Evolutionary conservation across 2,797 vertebrate genomes (phyloP), one percentile per base, ranked within the genome.

Genomic region (Poeciliopsis presidionis): DNA sequence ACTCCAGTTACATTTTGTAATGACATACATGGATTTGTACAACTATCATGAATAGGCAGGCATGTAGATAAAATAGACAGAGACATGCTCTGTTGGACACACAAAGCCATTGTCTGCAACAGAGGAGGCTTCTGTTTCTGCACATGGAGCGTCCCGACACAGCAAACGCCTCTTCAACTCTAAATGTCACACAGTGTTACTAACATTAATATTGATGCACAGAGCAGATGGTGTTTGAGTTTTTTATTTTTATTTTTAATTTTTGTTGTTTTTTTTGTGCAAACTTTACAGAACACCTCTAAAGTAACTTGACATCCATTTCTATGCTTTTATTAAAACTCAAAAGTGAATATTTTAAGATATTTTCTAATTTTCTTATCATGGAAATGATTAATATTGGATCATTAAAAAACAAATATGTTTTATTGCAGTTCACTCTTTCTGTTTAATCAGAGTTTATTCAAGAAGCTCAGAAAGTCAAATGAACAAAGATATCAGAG

Each of bases 71-170:
- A 86, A 87, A 81, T 65, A 80, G 74, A 78, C 73, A 79, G 75
- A 75, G 63, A 11, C 74, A 28, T 74, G 43, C 47, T 78, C 74
- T 75, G 51, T 81, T 55, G 43, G 63, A 83, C 79, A 93, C 91
- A 90, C 81, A 77, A 77, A 85, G 0, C 80, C 82, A 84, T 94
- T 95, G 93, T 94, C 80, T 84, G 80, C 9, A 63, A 92, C 86
- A 89, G 77, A 90, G 85, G 74, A 57, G 12, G 61, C 87, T 84
- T 81, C 84, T 94, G 91, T 94, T 76, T 90, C 87, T 88, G 81
- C 18, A 22, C 18, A 49, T 20, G n/a, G 78, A 75, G 83, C 25
- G 69, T 86, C 84, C 91, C n/a, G 88, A 87, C 90, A 90, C 87
- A 84, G 86, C 87, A 86, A 84, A 81, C 87, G 76, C 89, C 94